Evolutionary conservation across 2,888 invertebrate species (phyloP).

Genomic region (Geotrupes spiniger): DNA sequence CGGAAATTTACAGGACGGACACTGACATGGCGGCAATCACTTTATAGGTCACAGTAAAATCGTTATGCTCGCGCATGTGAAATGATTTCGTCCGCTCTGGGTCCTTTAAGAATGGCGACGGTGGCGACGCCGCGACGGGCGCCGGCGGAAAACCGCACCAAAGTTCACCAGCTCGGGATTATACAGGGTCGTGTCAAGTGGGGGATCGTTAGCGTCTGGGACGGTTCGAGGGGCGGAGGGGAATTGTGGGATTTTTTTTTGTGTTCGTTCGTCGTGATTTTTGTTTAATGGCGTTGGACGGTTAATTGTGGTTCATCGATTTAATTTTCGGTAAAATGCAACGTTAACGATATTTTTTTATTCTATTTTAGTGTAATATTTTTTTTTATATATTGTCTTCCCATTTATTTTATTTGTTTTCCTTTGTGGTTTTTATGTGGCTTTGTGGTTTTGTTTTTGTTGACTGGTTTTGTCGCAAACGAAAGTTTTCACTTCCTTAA

Average conservation of each 20-base stretch:
- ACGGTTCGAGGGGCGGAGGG: no score
- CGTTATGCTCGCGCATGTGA: conserved; percentile 41
- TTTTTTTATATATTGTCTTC: no score
- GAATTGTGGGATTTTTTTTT: no score
- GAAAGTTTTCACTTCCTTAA: no score
- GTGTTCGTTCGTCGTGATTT: background rate
- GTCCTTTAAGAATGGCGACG: conserved; percentile 23
- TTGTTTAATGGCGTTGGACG: no score
- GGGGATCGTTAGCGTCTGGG: no score
- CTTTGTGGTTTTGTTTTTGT: no score
- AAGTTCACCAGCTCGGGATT: conserved; percentile 1
- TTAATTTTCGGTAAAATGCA: background rate
- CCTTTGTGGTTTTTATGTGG: no score
- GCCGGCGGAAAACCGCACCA: conserved; percentile 23
- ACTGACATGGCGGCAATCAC: conserved; percentile 47
- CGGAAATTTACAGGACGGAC: conserved; percentile 40
- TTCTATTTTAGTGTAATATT: background rate
- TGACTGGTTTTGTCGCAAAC: no score
- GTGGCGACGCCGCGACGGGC: conserved; percentile 28
- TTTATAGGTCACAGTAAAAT: conserved; percentile 47
- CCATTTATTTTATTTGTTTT: no score
- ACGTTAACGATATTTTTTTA: background rate
- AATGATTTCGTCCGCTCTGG: conserved; percentile 39
- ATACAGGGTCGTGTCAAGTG: no score
- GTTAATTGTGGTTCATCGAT: background rate